Base-by-base conservation (phyloP, 2,888 invertebrate genomes). In the Ethmia dodecea region DNA sequence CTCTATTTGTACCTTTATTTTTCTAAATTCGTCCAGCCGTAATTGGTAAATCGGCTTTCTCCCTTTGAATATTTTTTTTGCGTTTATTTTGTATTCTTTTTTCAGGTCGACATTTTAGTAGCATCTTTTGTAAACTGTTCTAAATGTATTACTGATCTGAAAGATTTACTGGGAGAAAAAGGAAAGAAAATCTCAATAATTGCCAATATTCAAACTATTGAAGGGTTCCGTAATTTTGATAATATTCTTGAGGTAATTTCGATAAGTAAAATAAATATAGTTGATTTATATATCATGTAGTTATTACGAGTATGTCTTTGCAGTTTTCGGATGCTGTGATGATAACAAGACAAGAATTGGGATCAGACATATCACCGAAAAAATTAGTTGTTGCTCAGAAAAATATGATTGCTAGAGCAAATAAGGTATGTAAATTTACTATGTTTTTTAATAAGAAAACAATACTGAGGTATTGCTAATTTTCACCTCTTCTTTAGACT, bases 271-370 rank as follows among this genome's bases (percentile, higher is more conserved):
- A n/a, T n/a, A n/a, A n/a, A n/a, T n/a, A n/a, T n/a, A n/a, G n/a
- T n/a, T 3, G 20, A n/a, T 20, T 20, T 20, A 9, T n/a, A 31
- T 4, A 8, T 9, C 12, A 13, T 16, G 2, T 6, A 31, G 1
- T 22, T 13, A 13, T 0, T 9, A 28, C 6, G 5, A 9, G 8
- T 27, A 28, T 33, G 16, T 30, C n/a, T 10, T 33, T 55, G 5
- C 36, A 87, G 61, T 87, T 70, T 10, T 66, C 89, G 0, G 89
- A 92, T 65, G 93, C 91, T 22, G 75, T 93, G 11, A 89, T 93
- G 84, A 88, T 94, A 28, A 91, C 93, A 11, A 83, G 93, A 49
- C 78, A 80, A 47, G 83, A 84, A 44, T 49, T 89, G 5, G 84
- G 81, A 15, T 74, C 88, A 1, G 88, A 88, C 12, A 73, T 89